Evolutionary conservation across 30 jellyfish, hydroid and myxozoan species (phyloP), one percentile per base, ranked within the genome.

Genomic region (Aurelia sp.): DNA sequence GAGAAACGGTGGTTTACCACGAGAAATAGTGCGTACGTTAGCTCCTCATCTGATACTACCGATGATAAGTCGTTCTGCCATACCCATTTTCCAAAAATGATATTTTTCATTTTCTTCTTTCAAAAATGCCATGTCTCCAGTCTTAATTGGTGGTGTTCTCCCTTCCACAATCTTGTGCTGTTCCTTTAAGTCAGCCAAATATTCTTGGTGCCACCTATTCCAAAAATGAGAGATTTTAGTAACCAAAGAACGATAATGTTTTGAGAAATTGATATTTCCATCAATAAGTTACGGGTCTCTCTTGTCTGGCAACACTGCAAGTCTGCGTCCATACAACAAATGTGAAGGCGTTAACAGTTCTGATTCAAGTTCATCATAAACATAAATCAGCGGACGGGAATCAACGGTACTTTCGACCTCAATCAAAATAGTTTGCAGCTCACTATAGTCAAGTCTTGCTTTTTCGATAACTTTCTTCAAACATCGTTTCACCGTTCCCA

Each of bases 21-120:
- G 58, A 11, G 35, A 15, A 15, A 80, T 19, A 1, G 0, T 44
- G 20, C 82, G 31, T 5, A 80, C 73, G 21, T 52, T 66, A 1
- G 90, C 90, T 4, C 90, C 90, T 80, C 74, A 22, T 22, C 59
- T 30, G 48, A n/a, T 44, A 75, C 44, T 62, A 8, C 89, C 89
- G 8, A 10, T 21, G 7, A 78, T 40, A 19, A 78, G 59, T 19
- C 22, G 23, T 21, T 62, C 79, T 4, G 61, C 18, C 47, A 63
- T n/a, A 23, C 79, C 79, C 21, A 78, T 30, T 62, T 62, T 61
- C 89, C 89, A 78, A 10, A 4, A 10, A 3, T 13, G 13, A 15
- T 80, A 18, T 62, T 78, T 78, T 53, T 3, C 70, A 0, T 62
- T 35, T 0, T 76, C 87, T 17, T 58, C 76, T 4, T 76, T 4